Base-by-base conservation (phyloP, 2,113 vertebrate species). In the Pygathrix nemaeus region DNA sequence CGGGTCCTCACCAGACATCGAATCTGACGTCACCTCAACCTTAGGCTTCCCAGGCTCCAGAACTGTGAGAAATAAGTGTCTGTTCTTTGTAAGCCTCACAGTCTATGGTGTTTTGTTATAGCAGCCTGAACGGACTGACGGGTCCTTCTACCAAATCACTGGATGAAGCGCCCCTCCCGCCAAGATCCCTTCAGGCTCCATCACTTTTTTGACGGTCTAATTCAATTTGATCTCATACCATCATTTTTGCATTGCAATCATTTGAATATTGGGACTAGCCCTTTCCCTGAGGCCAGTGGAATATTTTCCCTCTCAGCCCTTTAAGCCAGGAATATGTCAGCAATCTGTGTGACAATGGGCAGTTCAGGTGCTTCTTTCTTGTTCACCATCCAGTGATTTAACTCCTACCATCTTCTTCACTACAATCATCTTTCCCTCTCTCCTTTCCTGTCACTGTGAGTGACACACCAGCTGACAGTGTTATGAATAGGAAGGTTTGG, bases 401-500 rank as follows among this genome's bases (percentile, higher is more conserved):
- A 91, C 45, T 84, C 18, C 21, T 92, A 59, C 85, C 38, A 52
- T 95, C 55, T 45, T 95, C 38, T 64, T 95, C 75, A 72, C 52
- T 23, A 52, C 66, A 55, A 9, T 87, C 79, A 89, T 91, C 27
- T 94, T 96, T 95, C 68, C n/a, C 35, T 95, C 45, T 95, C 70
- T 94, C 86, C 52, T 97, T 96, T 94, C 88, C 89, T 93, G 89
- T 96, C 79, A 89, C 68, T 79, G 20, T 97, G 95, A 98, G 86
- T 96, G 95, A 94, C 95, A 97, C 57, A 27, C 92, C 97, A 97
- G 96, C 96, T 98, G 96, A 95, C 68, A 75, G 66, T 96, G 96
- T 97, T 96, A 97, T 94, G 82, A 96, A 94, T 82, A 97, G 75
- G 97, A 97, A 97, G 23, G 20, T 96, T 98, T 97, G 95, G 92